phyloP scores from a whole-genome alignment of 2,888 invertebrate species.

The Octodonta nipae region DNA sequence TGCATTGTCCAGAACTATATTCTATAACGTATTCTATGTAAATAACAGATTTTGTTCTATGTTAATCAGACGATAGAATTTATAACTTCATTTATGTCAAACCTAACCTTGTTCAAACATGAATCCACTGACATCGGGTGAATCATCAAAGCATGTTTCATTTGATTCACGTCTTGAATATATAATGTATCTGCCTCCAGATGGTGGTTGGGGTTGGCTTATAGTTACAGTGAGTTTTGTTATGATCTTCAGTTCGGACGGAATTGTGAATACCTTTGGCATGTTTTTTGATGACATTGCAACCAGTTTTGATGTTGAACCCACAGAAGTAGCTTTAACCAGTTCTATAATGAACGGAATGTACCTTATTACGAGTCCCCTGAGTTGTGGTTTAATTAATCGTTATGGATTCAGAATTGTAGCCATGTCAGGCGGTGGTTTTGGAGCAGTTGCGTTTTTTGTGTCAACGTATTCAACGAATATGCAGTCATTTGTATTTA shows the following conservation, averaged over 20 bases:
- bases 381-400: constrained; percentile 27
- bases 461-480: constrained; percentile 17
- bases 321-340: constrained; percentile 21
- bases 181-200: no score
- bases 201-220: constrained; percentile 51
- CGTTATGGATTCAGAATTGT: constrained; percentile 26
- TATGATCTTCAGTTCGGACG: constrained; percentile 45
- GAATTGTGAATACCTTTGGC: constrained; percentile 46
- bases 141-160: no score
- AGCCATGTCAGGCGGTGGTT: constrained; percentile 22
- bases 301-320: constrained; percentile 16
- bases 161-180: no score
- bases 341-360: constrained; percentile 25
- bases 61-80: no score
- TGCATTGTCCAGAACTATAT: no score
- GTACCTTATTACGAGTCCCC: constrained; percentile 25
- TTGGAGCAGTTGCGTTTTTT: constrained; percentile 17
- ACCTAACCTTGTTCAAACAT: no score
- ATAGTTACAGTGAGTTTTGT: constrained; percentile 43
- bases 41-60: no score
- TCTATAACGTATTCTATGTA: no score
- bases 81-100: no score
- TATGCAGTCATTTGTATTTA: constrained; percentile 17
- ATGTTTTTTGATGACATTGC: constrained; percentile 36
- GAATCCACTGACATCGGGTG: no score